Evolutionary conservation across 2,888 invertebrate species (phyloP), one percentile per base, ranked within the genome.

Genomic region (Callyntrura guangdongensis): DNA sequence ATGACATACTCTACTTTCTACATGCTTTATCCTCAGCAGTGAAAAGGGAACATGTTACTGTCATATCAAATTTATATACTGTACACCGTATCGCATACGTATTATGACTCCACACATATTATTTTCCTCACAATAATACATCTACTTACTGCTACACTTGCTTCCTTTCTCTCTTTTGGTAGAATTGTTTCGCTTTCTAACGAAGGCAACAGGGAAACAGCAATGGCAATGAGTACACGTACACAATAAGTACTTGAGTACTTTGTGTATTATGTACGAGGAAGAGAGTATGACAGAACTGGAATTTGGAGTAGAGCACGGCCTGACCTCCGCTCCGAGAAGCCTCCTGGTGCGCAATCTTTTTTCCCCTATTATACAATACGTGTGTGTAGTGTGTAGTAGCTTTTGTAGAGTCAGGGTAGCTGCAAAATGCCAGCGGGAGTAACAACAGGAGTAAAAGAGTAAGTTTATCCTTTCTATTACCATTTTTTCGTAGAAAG

Each of bases 1-100:
- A 81, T 88, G 81, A 88, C 88, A 88, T 47, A 82, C 88, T 88
- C 79, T 36, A 87, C 86, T 79, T 86, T 45, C n/a, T 74, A 69
- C 69, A n/a, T 74, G 17, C 47, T 74, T 47, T 49, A 72, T 74
- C 3, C 56, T 59, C 20, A 8, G 36, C n/a, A n/a, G 27, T 14
- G 22, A 17, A 67, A 67, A 53, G 17, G 11, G 20, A 64, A 56
- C 47, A 56, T 3, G 22, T 22, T 59, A 27, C 59, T 81, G 20
- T 81, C 59, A 64, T 20, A 64, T 22, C 64, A 64, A 64, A n/a
- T n/a, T n/a, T n/a, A n/a, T n/a, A n/a, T n/a, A n/a, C n/a, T n/a
- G n/a, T n/a, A n/a, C n/a, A n/a, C n/a, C n/a, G n/a, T n/a, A n/a
- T n/a, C n/a, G n/a, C n/a, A n/a, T n/a, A n/a, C n/a, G n/a, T n/a